Evolutionary conservation across 30 jellyfish, hydroid and myxozoan species (phyloP).

Genomic region (Aurelia aurita): DNA sequence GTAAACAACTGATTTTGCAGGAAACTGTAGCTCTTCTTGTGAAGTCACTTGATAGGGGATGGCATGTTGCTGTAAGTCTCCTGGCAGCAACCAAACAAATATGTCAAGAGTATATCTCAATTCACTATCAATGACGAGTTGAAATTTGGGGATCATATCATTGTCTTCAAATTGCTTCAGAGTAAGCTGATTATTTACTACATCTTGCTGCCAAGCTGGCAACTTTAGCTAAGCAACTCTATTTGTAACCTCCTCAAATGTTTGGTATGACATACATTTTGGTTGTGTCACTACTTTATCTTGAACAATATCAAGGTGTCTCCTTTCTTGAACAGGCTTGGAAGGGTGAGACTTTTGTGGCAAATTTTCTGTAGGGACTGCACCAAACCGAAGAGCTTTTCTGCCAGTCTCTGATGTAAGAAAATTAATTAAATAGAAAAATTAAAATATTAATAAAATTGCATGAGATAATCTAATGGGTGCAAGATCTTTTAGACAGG

Average conservation of each 20-base stretch:
- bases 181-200: conserved; percentile 6
- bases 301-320: no score
- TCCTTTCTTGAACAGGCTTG: conserved; percentile 27
- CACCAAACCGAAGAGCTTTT: no score
- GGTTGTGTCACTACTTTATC: no score
- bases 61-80: no score
- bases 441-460: no score
- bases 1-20: conserved; percentile 15
- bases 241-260: conserved; percentile 3
- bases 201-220: conserved; percentile 40
- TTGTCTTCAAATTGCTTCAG: conserved; percentile 35
- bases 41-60: no score
- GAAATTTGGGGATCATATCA: conserved; percentile 39
- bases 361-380: conserved; percentile 13
- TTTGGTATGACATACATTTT: background rate
- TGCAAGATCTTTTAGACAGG: no score
- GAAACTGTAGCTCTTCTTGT: conserved; percentile 4
- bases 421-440: background rate
- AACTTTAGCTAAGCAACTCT: conserved; percentile 21
- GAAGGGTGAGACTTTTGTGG: conserved; percentile 33
- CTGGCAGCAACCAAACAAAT: no score
- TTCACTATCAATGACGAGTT: conserved; percentile 28
- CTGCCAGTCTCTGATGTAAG: no score
- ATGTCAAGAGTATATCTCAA: no score
- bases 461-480: no score